Evolutionary conservation across 2,797 vertebrate genomes (phyloP), one percentile per base, ranked within the genome.

Genomic region (Pelochelys cantorii): DNA sequence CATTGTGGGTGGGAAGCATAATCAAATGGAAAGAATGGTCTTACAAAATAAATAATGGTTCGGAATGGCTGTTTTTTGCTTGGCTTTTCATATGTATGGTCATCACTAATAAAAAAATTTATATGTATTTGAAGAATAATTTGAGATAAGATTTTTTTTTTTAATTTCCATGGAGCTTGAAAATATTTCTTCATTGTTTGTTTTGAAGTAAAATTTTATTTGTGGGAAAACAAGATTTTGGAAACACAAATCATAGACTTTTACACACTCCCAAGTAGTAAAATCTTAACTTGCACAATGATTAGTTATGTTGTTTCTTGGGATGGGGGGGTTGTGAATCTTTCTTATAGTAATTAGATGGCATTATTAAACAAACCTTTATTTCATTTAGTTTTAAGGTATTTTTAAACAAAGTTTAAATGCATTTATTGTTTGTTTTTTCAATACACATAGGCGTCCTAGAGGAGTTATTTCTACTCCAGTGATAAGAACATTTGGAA

Each of bases 391-490:
- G 86, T 79, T 48, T 22, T 77, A 1, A 78, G 60, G 52, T 18
- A 8, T 1, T 82, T 83, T 52, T 59, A 55, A 89, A 53, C 42
- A 62, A 88, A 87, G 78, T 81, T 94, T 79, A 96, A 83, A 1
- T 11, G 11, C 86, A 3, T 95, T 94, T 96, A 86, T 57, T 93
- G 81, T 29, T 96, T 93, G 79, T 83, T 83, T 88, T 92, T 37
- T 79, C 37, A 78, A 55, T 85, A 75, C 37, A 31, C 77, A 31
- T 90, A 99, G 99, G 94, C 98, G 98, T 96, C 98, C 98, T 42
- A 98, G 99, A 98, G 99, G 99, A 95, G 98, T 99, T 96, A 99
- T 99, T 96, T 99, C 99, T 86, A 99, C 99, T 56, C 99, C 99
- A 5, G 98, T 99, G 96, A 98, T 99, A 96, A 98, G 99, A 98